Base-by-base conservation (phyloP, 2,888 invertebrate species). In the Zhuqinia jingwanae region DNA sequence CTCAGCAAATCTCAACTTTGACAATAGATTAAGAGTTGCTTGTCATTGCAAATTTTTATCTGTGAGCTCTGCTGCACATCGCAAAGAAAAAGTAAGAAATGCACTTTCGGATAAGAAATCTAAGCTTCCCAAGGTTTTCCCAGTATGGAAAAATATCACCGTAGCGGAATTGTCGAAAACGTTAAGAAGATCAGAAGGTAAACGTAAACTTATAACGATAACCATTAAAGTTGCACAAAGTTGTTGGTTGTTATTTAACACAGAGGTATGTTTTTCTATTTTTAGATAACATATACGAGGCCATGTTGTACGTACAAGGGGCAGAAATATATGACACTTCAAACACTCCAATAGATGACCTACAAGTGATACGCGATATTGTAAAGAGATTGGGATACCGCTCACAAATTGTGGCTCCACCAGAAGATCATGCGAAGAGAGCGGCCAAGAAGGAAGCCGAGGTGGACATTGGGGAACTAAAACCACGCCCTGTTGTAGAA, bases 111-210 rank as follows among this genome's bases (percentile, higher is more conserved):
- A 79, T 53, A 89, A 75, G 82, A 87, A 79, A 42, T 25, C 60
- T 42, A 90, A 91, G 78, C 45, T 82, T 1, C 77, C 87, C 1
- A 92, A 92, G 88, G 93, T 95, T 0, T 93, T 96, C 0, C 95
- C 95, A 70, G 93, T 97, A 88, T 97, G 97, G 96, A 93, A 94
- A 65, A 94, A 96, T 91, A 97, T 98, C 94, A 96, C 96, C 0
- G 95, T 97, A 0, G 92, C 92, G 30, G 95, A 98, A 91, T 92
- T 98, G 81, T 96, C 97, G 0, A 91, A 93, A 70, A 94, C 95
- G 0, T 91, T 96, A 42, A 92, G 94, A 2, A 95, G 94, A 92
- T 94, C 95, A 92, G 91, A 95, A 88, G 95, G 95, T 95, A n/a
- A n/a, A n/a, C n/a, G n/a, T n/a, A n/a, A n/a, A n/a, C n/a, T n/a